A percentile compares a stretch with the other conserved stretches of the same genome.
These are phyloP conservation scores for Plebejus anna DNA, from an alignment of 2,888 invertebrate genomes.

Conservation along the genomic window DNA sequence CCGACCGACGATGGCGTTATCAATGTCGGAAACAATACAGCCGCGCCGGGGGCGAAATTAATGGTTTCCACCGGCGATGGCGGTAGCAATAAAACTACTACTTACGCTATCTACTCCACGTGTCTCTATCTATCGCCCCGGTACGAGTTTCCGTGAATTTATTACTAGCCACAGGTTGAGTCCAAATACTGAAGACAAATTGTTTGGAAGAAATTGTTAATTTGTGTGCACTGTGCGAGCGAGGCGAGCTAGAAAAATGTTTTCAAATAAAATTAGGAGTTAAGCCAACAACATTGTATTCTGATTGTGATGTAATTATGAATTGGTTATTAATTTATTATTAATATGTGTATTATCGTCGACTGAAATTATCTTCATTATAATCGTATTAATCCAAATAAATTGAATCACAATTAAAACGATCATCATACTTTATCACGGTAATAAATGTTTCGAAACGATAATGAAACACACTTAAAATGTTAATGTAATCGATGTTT, in stretches of 20 bases:
- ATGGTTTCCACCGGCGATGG: slow-evolving; percentile 16
- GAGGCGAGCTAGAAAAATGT: neutral
- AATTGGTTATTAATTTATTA: neutral
- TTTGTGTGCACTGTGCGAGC: neutral
- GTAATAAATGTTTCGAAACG: slow-evolving; percentile 14
- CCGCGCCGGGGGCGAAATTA: slow-evolving; percentile 5
- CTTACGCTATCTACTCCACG: slow-evolving; percentile 16
- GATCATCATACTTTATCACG: slow-evolving; percentile 4
- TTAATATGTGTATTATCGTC: neutral
- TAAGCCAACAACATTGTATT: neutral
- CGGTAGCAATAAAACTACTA: slow-evolving; percentile 22
- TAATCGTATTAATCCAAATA: slow-evolving; percentile 15
- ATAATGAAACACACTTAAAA: slow-evolving; percentile 23
- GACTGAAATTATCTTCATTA: neutral
- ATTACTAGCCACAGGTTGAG: slow-evolving; percentile 1
- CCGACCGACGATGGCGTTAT: neutral
- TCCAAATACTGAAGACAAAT: neutral
- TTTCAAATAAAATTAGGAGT: neutral
- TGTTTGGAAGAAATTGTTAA: neutral
- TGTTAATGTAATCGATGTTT: slow-evolving; percentile 6
- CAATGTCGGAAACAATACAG: slow-evolving; percentile 14
- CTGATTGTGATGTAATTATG: neutral
- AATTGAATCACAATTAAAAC: slow-evolving; percentile 11
- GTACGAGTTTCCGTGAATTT: slow-evolving; percentile 12
- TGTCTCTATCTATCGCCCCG: slow-evolving; percentile 15